Base-by-base conservation (phyloP, 2,113 vertebrate species). In the Epinephelus fuscoguttatus region DNA sequence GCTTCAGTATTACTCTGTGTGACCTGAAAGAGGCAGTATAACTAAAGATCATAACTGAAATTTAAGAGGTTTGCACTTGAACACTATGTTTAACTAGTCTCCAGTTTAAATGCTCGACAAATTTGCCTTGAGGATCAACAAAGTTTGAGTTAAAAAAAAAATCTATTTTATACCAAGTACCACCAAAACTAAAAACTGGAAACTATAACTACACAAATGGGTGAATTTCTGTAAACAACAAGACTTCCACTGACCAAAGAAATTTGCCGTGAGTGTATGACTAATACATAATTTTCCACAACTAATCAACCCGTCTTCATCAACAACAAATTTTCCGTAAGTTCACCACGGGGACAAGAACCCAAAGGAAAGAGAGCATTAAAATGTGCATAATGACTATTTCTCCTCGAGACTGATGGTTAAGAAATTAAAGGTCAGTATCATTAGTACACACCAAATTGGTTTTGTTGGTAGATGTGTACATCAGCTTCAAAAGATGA, bases 261-360 rank as follows among this genome's bases (percentile, higher is more conserved):
- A 21, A 52, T 42, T 42, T 45, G 15, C 12, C 45, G 18, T 3
- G 21, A 5, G 6, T 50, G 4, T 64, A 27, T 82, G 59, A 82
- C 56, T 62, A 55, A 82, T 56, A 63, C 4, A 12, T 25, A 56
- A 75, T 68, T 33, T 37, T 3, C 55, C 57, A 76, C 53, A 56
- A 70, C 50, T 33, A 75, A 76, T 63, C 25, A 11, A 27, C 1
- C 19, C n/a, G 12, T 53, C 13, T 42, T 42, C 12, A 23, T 56
- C 42, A 10, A 9, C 12, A 10, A 13, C 33, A 37, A 37, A 37
- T 37, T 45, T 13, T 45, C 12, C 12, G 42, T 45, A 12, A 45
- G 42, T 45, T 45, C 42, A 45, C 10, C 12, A 13, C 3, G 0
- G 12, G 42, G 42, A 45, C 42, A 45, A 10, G 42, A 45, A 45